phyloP scores from a whole-genome alignment of 23 tunicate genomes.

The Aplidium turbinatum region DNA sequence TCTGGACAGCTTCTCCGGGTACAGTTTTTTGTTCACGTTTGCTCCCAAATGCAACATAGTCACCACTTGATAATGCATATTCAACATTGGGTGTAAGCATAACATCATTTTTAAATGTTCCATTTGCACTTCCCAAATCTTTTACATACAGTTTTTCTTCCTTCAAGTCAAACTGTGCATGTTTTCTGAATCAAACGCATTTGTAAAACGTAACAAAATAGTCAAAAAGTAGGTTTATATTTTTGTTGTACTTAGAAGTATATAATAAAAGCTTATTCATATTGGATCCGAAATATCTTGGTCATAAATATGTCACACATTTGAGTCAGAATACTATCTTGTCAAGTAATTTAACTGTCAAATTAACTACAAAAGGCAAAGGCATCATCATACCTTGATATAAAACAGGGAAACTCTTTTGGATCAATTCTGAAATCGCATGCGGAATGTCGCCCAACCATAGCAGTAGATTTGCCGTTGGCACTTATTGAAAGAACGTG shows the following conservation, averaged over 20 bases:
- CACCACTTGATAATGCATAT: slow-evolving; percentile 31
- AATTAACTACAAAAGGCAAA: background rate
- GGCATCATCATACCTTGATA: slow-evolving; percentile 14
- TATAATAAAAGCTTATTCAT: no score
- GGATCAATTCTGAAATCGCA: slow-evolving; percentile 16
- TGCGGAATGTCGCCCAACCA: slow-evolving; percentile 11
- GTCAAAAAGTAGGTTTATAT: no score
- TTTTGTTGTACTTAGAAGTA: no score
- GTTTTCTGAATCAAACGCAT: slow-evolving; percentile 23
- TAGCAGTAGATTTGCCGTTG: background rate
- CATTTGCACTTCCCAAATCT: slow-evolving; percentile 66
- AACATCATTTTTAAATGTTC: slow-evolving; percentile 56
- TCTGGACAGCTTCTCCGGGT: slow-evolving; percentile 42
- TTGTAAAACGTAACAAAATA: no score
- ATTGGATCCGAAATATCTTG: no score
- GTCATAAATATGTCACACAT: background rate
- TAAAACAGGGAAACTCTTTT: slow-evolving; percentile 13
- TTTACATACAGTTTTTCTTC: slow-evolving; percentile 28
- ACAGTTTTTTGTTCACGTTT: slow-evolving; percentile 11
- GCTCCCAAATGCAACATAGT: slow-evolving; percentile 66
- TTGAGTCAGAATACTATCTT: background rate
- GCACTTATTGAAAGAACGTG: background rate
- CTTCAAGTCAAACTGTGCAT: slow-evolving; percentile 19
- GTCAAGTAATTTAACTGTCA: background rate
- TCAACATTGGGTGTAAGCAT: slow-evolving; percentile 57